Percentiles rank a stretch among this genome's conserved stretches.
Conservation (phyloP, 2,113 vertebrate genomes). For the Sitta europaea region DNA sequence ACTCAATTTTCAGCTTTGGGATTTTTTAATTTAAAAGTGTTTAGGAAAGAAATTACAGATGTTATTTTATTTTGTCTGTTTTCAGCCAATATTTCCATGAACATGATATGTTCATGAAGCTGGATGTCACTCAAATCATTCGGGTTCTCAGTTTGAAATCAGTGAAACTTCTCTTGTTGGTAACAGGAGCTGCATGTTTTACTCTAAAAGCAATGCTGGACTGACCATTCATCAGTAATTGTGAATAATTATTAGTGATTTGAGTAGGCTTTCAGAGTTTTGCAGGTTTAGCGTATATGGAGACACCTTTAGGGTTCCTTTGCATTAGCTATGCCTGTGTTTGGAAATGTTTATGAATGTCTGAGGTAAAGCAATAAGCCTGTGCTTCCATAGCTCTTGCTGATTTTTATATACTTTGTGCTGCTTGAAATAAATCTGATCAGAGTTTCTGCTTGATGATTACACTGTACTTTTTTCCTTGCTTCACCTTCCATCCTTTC, state of each 20-base stretch:
- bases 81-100: not conserved
- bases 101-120: not conserved
- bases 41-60: not conserved
- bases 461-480: not conserved
- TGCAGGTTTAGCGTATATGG: fast-evolving
- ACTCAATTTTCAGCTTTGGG: not conserved
- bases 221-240: not conserved
- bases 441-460: not conserved
- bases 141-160: not conserved
- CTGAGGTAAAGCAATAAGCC: not conserved
- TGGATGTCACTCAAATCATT: not conserved
- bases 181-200: not conserved
- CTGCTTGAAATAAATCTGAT: not conserved
- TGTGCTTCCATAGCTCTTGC: not conserved
- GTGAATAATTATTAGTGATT: not conserved
- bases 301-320: not conserved
- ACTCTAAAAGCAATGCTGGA: not conserved
- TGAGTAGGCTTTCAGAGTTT: not conserved
- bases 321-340: not conserved
- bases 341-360: not conserved
- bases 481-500: not conserved
- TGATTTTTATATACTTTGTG: not conserved
- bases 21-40: not conserved
- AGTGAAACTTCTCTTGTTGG: not conserved
- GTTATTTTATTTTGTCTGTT: not conserved